Base-by-base conservation (phyloP, 1,140 invertebrate genomes). In the Bombus superbus region DNA sequence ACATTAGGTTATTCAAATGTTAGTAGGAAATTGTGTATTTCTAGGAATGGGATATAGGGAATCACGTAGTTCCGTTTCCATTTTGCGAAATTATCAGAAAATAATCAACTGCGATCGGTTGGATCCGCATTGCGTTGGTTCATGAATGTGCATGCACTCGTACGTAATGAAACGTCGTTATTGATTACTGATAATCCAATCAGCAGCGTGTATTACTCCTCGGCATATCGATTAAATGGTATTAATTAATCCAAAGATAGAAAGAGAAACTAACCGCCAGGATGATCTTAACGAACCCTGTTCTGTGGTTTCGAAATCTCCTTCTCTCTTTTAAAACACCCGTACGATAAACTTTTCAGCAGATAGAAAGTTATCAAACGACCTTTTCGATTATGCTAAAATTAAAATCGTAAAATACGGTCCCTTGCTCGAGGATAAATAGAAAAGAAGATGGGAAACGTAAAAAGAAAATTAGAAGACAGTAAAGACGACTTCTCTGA, bases 121-220 rank as follows among this genome's bases (percentile, higher is more conserved):
- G 10, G 66, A 35, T 80, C 68, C 4, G 76, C 53, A 62, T 40
- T 44, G 42, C 57, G 35, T n/a, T 38, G n/a, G 71, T 22, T 62
- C 8, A 25, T 66, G 72, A 68, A 53, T 72, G 35, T 66, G 57
- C 77, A 72, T 38, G 25, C 15, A 62, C 68, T 44, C 32, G 44
- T 40, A 47, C 83, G 42, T 80, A 80, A 85, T 80, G 83, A 64
- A 72, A 80, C 68, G 66, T 72, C 40, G 53, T 59, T 72, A 79
- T 84, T 79, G 75, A 84, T 84, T 84, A 79, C 72, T 69, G 66
- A 42, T 78, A 85, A 80, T 80, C 77, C 76, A 85, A 80, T 85
- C 68, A 38, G 28, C 47, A 15, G 62, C 11, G 44, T 28, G 62
- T 71, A 85, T 85, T 71, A n/a, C 76, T 85, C 28, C n/a, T 18